Conservation (phyloP, 1,140 invertebrate species). For the Drosophila orosa region DNA sequence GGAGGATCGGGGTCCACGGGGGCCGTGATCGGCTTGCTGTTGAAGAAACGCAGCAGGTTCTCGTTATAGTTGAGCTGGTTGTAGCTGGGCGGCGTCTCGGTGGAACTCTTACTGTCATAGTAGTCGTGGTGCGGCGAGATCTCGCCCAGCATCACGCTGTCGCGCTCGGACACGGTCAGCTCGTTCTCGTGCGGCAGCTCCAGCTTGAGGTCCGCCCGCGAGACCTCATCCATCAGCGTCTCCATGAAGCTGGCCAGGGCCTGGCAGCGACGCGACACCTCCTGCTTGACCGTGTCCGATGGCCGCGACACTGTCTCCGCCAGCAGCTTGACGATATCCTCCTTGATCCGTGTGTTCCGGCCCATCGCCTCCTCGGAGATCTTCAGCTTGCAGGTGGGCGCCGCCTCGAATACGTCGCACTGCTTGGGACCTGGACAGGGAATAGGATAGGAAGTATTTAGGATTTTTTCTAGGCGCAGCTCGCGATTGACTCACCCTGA, state of each 20-base stretch:
- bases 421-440: constrained; percentile 61
- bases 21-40: constrained; percentile 90
- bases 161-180: constrained; percentile 88
- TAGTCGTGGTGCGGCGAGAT: constrained; percentile 93
- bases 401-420: constrained; percentile 88
- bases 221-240: constrained; percentile 88
- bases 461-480: too few species aligned
- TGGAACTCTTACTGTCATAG: constrained; percentile 92
- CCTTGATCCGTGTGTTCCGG: constrained; percentile 87
- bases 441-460: neutral
- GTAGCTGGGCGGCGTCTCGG: constrained; percentile 92
- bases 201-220: constrained; percentile 85
- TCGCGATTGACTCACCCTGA: constrained; percentile 85
- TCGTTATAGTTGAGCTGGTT: constrained; percentile 95
- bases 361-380: constrained; percentile 86
- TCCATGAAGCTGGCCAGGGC: constrained; percentile 91
- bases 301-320: constrained; percentile 88
- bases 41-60: constrained; percentile 93
- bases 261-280: constrained; percentile 88
- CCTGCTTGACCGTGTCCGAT: constrained; percentile 86
- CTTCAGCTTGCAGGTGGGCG: constrained; percentile 84
- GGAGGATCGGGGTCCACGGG: constrained; percentile 81
- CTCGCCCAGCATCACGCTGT: constrained; percentile 92
- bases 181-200: constrained; percentile 86
- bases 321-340: constrained; percentile 89